These are phyloP conservation scores for Peromyscus eremicus DNA, from an alignment of 2,797 vertebrate genomes.

Conservation along the genomic window DNA sequence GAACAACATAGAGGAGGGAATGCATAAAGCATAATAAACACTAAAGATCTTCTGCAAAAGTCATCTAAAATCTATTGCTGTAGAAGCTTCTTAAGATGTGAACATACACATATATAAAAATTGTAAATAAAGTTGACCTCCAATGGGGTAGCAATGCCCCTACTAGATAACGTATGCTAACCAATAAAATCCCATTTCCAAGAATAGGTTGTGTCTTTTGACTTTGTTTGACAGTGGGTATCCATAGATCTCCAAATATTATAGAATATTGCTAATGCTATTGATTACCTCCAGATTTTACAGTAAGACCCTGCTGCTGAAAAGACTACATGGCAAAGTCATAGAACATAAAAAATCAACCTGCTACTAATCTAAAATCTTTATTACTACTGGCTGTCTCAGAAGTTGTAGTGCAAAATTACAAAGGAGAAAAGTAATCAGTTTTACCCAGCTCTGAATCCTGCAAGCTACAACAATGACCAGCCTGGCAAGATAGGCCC, in stretches of 20 bases:
- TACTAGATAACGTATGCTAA: not conserved
- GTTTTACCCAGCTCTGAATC: not conserved
- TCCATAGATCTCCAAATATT: not conserved
- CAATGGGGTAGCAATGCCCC: not conserved
- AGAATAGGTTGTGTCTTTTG: not conserved
- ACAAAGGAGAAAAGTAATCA: not conserved
- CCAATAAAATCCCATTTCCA: not conserved
- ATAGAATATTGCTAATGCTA: not conserved
- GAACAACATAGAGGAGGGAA: not conserved
- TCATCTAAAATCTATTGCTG: not conserved
- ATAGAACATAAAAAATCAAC: not conserved
- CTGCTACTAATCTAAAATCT: not conserved
- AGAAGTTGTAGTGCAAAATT: not conserved
- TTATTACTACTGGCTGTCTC: not conserved
- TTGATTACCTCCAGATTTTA: not conserved
- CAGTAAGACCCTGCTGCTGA: not conserved
- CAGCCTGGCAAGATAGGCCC: not conserved
- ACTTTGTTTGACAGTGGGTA: not conserved
- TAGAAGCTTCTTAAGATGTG: not conserved
- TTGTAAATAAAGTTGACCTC: not conserved
- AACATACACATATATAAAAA: not conserved
- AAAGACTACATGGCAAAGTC: no score
- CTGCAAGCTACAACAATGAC: not conserved
- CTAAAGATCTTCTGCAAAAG: not conserved
- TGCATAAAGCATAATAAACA: not conserved